Base-by-base conservation (phyloP, 2,797 vertebrate genomes). In the Peromyscus eremicus region DNA sequence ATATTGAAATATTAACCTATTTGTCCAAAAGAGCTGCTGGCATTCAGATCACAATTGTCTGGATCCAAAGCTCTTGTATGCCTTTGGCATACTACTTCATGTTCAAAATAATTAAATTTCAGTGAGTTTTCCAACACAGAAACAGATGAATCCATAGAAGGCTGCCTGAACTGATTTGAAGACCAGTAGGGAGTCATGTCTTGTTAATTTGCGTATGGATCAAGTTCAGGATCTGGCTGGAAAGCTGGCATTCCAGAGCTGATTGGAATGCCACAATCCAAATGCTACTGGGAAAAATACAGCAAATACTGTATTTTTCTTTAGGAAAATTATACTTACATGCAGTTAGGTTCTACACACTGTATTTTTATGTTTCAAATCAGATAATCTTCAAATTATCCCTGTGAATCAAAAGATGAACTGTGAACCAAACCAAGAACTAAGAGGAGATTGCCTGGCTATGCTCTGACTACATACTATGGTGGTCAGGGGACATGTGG, bases 41-140 rank as follows among this genome's bases (percentile, higher is more conserved):
- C 46, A 21, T 89, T 85, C 57, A 94, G 76, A 68, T 57, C 46
- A 32, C 46, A 66, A 60, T 17, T 89, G 57, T 89, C 79, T 80
- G 11, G 16, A 73, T 84, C 25, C 27, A 11, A 66, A 68, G 10
- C 79, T 73, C 49, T 7, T n/a, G 1, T 40, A 70, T 85, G 37
- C 82, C 14, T 84, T 79, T 91, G 88, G 76, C 49, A 66, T 71
- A 82, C 34, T 66, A 57, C 19, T 40, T 9, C 16, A 43, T 17
- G 84, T 49, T 89, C 81, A 89, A 64, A 92, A 43, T n/a, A 66
- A 71, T 34, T 46, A 80, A 70, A 43, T n/a, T 85, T 88, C 40
- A 43, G 37, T 76, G 66, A 55, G 34, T 75, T 71, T 95, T 86
- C 43, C n/a, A 80, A 86, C n/a, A 37, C 34, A 10, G n/a, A 89